A percentile compares a stretch with the other conserved stretches of the same genome.
Conservation (phyloP, 2,113 vertebrate genomes). For the Hemibagrus wyckioides region DNA sequence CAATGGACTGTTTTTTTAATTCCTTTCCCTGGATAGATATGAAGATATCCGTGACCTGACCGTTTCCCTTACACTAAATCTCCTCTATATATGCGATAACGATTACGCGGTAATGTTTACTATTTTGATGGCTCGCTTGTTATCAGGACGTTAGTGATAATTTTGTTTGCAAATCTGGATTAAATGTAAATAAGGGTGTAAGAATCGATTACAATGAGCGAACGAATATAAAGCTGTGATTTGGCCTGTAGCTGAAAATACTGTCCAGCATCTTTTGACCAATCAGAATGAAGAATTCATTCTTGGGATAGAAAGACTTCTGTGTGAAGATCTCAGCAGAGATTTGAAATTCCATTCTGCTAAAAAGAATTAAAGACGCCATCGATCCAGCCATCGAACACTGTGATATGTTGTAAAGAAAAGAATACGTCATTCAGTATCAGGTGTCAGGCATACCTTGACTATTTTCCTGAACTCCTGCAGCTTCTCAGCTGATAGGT, state of each 20-base stretch:
- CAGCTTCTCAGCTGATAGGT: slow-evolving; percentile 32
- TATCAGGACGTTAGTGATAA: not conserved
- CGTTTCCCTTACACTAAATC: not conserved
- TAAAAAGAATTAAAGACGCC: too few relatives aligned
- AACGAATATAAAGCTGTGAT: not conserved
- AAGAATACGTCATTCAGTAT: not conserved
- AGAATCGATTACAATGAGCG: not conserved
- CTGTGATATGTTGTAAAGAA: too few relatives aligned
- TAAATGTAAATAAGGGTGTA: not conserved
- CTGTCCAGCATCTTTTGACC: not conserved
- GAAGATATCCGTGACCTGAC: not conserved
- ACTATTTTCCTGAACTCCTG: not conserved
- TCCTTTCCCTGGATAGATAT: not conserved
- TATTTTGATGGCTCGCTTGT: not conserved
- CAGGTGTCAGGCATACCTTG: not conserved
- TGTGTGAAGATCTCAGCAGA: too few relatives aligned
- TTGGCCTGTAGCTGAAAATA: not conserved
- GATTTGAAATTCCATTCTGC: too few relatives aligned
- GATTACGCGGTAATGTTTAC: not conserved
- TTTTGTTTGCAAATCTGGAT: not conserved
- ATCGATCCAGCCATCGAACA: not conserved
- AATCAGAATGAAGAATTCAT: not conserved
- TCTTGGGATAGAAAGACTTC: too few relatives aligned
- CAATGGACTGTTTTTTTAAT: too few relatives aligned
- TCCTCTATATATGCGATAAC: not conserved